Evolutionary conservation across 2,113 vertebrate species (phyloP).

Genomic region (Lanius collurio): DNA sequence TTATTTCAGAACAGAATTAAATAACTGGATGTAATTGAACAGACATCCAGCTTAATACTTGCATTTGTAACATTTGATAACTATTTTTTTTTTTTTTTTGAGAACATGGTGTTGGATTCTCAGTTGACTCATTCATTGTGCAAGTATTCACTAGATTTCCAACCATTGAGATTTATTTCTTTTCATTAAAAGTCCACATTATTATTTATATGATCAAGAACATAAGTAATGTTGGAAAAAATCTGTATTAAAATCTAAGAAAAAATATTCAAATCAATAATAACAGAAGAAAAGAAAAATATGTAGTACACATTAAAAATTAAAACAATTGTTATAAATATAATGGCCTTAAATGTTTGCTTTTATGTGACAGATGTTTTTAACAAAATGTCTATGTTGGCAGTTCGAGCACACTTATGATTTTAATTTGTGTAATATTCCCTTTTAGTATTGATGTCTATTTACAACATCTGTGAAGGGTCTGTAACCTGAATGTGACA

Average conservation of each 20-base stretch:
- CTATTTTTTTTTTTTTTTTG: not conserved
- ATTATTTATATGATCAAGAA: constrained; percentile 22
- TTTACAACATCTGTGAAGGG: constrained; percentile 72
- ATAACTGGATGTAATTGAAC: not conserved
- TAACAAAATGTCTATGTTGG: constrained; percentile 70
- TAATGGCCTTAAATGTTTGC: constrained; percentile 64
- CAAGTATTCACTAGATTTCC: constrained; percentile 19
- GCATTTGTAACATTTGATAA: not conserved
- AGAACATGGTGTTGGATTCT: not conserved
- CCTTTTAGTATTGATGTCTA: constrained; percentile 70
- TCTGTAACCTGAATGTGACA: constrained; percentile 76
- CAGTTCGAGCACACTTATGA: constrained; percentile 70
- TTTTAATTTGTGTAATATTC: constrained; percentile 74
- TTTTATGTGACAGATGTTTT: constrained; percentile 79
- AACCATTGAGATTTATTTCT: constrained; percentile 27
- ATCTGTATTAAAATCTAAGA: constrained; percentile 24
- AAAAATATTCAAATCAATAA: constrained; percentile 57
- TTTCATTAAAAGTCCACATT: constrained; percentile 20
- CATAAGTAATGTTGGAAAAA: constrained; percentile 37
- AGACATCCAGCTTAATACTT: not conserved
- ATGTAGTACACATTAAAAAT: constrained; percentile 63
- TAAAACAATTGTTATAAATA: constrained; percentile 67
- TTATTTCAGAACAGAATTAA: not conserved
- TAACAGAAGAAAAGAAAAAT: constrained; percentile 60
- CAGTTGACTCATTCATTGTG: constrained; percentile 10